Base-by-base conservation (phyloP, 2,113 vertebrate genomes). In the Etia nguti region DNA sequence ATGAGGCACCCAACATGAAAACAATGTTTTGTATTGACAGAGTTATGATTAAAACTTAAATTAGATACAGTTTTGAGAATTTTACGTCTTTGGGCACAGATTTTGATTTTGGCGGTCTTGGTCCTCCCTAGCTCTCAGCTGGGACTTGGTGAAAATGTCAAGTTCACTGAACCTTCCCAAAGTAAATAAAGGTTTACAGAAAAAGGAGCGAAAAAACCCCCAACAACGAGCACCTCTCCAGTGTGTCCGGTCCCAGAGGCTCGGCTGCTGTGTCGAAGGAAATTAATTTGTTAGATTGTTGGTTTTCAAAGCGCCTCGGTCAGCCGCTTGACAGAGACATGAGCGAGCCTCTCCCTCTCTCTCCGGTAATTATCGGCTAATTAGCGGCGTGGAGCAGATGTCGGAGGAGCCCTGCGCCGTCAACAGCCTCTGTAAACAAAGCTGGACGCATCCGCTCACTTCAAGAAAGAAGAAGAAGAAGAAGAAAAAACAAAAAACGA, bases 401-500 rank as follows among this genome's bases (percentile, higher is more conserved):
- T 98, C 97, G 96, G 95, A 95, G 93, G 96, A 97, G 96, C 97
- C 97, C 97, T 94, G 96, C 95, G 96, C 97, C 96, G 96, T 97
- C 95, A 96, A 97, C 97, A 97, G 97, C 97, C 97, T 98, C 97
- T 96, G 97, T 98, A 98, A 98, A 98, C 98, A 99, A 98, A 98
- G 97, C 97, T 98, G 97, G 96, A 97, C 93, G 70, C 88, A 82
- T 88, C 87, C 86, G 84, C 85, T 83, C 80, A 18, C 89, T 68
- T 79, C 83, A 41, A 83, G 50, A 43, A 54, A 79, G 50, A 85
- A 81, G 70, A 54, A 43, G 29, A n/a, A 46, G 57, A 79, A 73
- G 62, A 34, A 20, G 20, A 79, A 57, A 34, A 86, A 48, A 9
- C 34, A 24, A 29, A 79, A 73, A 50, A 31, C 2, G 6, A 73